These are phyloP conservation scores for Helleia helle DNA, from an alignment of 2,888 invertebrate genomes.

Conservation along the genomic window DNA sequence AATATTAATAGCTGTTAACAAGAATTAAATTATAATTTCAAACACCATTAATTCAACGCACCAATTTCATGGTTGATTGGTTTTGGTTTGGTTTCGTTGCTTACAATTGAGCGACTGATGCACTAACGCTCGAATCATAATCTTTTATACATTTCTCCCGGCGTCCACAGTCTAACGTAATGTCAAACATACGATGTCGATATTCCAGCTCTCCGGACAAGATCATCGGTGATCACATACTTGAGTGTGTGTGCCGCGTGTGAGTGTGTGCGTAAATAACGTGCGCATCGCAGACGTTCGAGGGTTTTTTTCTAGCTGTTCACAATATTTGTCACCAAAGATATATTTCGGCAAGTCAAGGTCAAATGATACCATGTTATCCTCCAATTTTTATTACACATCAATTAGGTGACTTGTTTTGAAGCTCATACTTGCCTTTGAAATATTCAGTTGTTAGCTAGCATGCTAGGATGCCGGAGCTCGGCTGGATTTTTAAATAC, in stretches of 20 bases:
- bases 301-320: conserved; percentile 41
- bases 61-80: conserved; percentile 57
- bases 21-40: not conserved
- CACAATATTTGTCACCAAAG: conserved; percentile 39
- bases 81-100: conserved; percentile 38
- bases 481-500: no score
- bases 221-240: conserved; percentile 41
- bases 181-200: conserved; percentile 52
- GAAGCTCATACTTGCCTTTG: no score
- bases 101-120: conserved; percentile 58
- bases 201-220: conserved; percentile 46
- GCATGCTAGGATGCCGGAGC: no score
- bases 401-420: not conserved
- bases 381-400: conserved; percentile 13
- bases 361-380: conserved; percentile 20
- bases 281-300: conserved; percentile 24
- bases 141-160: conserved; percentile 63
- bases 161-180: conserved; percentile 47
- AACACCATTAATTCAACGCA: conserved; percentile 29
- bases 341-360: conserved; percentile 21
- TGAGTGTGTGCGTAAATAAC: conserved; percentile 23
- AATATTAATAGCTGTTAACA: not conserved
- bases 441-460: no score
- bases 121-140: conserved; percentile 33
- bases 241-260: conserved; percentile 22